A percentile compares a stretch with the other conserved stretches of the same genome.
phyloP scores from a whole-genome alignment of 2,888 invertebrate genomes.

The Aleiodes alternator region DNA sequence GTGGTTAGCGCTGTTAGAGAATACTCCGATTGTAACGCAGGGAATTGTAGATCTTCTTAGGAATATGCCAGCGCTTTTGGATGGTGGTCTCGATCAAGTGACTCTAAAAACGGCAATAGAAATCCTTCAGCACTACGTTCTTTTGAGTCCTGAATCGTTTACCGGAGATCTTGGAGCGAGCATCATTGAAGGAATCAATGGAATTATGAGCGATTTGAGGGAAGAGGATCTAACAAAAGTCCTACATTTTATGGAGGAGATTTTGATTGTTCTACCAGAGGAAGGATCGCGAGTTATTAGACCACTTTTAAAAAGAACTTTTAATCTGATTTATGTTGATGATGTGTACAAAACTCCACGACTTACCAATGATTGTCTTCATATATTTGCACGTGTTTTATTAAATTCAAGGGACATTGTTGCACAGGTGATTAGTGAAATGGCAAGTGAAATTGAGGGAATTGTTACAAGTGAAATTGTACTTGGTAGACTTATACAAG shows the following conservation, averaged over 20 bases:
- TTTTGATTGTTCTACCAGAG: conserved; percentile 84
- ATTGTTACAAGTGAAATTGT: conserved; percentile 80
- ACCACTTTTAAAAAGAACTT: conserved; percentile 79
- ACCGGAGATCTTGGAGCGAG: conserved; percentile 83
- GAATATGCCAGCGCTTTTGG: conserved; percentile 84
- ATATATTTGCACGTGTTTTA: conserved; percentile 87
- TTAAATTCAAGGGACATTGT: conserved; percentile 78
- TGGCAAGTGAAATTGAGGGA: conserved; percentile 66
- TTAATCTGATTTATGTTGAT: conserved; percentile 78
- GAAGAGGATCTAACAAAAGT: conserved; percentile 85
- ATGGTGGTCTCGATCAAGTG: conserved; percentile 41
- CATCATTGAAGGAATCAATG: conserved; percentile 83
- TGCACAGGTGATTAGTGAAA: conserved; percentile 67
- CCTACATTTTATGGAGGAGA: conserved; percentile 85
- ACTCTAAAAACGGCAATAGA: conserved; percentile 74
- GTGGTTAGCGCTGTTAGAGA: conserved; percentile 91
- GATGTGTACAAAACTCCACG: conserved; percentile 75
- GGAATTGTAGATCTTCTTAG: conserved; percentile 84
- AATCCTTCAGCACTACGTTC: conserved; percentile 88
- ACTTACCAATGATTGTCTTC: conserved; percentile 87
- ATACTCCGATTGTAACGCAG: conserved; percentile 80
- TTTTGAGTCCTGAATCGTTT: conserved; percentile 87
- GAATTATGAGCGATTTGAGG: conserved; percentile 86
- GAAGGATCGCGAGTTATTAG: conserved; percentile 85
- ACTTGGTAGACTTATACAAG: conserved; percentile 83